Evolutionary conservation across 2,888 invertebrate species (phyloP).

Genomic region (Parelbella ahira): DNA sequence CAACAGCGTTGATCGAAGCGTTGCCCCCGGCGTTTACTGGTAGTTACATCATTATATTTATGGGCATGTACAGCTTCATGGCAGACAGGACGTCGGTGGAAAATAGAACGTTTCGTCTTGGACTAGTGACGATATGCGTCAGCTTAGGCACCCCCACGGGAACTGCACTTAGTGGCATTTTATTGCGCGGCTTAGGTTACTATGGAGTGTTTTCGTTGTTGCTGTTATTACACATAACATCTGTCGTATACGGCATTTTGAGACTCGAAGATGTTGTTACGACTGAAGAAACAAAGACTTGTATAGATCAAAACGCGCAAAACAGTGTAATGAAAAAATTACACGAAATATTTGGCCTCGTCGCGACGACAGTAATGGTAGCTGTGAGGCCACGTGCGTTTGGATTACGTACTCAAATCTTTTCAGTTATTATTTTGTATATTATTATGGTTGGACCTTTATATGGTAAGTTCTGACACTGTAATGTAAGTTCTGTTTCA

Average conservation of each 20-base stretch:
- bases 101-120: constrained; percentile 83
- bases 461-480: constrained; percentile 74
- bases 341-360: constrained; percentile 54
- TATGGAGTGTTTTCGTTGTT: constrained; percentile 69
- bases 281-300: constrained; percentile 29
- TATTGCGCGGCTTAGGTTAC: constrained; percentile 64
- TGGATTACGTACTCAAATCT: constrained; percentile 57
- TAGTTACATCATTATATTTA: constrained; percentile 80
- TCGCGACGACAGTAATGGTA: constrained; percentile 65
- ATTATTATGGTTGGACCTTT: constrained; percentile 72
- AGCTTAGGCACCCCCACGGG: constrained; percentile 76
- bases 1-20: constrained; percentile 77
- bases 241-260: constrained; percentile 60
- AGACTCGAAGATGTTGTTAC: constrained; percentile 59
- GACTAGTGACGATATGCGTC: constrained; percentile 79
- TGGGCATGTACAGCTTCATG: constrained; percentile 83
- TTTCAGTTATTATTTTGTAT: constrained; percentile 60
- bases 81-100: constrained; percentile 80
- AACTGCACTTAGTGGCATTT: constrained; percentile 74
- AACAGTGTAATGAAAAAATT: constrained; percentile 40
- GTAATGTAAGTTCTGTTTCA: no score
- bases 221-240: constrained; percentile 49
- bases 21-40: constrained; percentile 82
- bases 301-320: constrained; percentile 32
- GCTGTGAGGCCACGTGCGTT: constrained; percentile 52